Base-by-base conservation (phyloP, 1,140 invertebrate genomes). In the Sarcophaga bullata region DNA sequence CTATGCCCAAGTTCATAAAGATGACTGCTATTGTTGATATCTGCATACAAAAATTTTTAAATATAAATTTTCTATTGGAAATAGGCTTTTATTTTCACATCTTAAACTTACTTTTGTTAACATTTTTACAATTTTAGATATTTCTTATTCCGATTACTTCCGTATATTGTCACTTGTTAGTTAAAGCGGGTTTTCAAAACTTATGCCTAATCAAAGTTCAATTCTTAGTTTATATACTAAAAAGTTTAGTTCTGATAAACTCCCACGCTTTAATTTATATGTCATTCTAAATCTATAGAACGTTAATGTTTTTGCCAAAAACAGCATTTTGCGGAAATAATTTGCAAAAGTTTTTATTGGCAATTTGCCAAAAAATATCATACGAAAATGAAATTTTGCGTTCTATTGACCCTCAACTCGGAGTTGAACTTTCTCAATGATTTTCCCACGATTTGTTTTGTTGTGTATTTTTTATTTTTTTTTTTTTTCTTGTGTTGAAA, bases 331-430 rank as follows among this genome's bases (percentile, higher is more conserved):
- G 62, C 62, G 62, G 62, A 68, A 68, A 68, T 68, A 9, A 10
- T 19, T 62, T 62, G 6, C 2, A 62, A 58, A n/a, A n/a, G 15
- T 58, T n/a, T 15, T 58, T 7, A n/a, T n/a, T 68, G 17, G 4
- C 17, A 9, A 68, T 68, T 68, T 68, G 62, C 62, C 8, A 37
- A 68, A 68, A 68, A 25, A 68, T 58, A 58, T 68, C 19, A n/a
- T 68, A 68, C 4, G 0, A 58, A 58, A 68, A 68, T 68, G n/a
- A 68, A 52, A 68, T 68, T 68, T 62, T 68, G 62, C 17, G 15
- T n/a, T 68, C 62, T 19, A 68, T 19, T 68, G 62, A 68, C 62
- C 62, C 62, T 68, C 62, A 68, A 68, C 62, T 68, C 62, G n/a
- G 62, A 68, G 19, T 9, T 68, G 62, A 68, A 68, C 62, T 68